Percentiles rank a stretch among this genome's conserved stretches.
Evolutionary conservation across 2,113 vertebrate species (phyloP).

Genomic region (Mesitornis unicolor): DNA sequence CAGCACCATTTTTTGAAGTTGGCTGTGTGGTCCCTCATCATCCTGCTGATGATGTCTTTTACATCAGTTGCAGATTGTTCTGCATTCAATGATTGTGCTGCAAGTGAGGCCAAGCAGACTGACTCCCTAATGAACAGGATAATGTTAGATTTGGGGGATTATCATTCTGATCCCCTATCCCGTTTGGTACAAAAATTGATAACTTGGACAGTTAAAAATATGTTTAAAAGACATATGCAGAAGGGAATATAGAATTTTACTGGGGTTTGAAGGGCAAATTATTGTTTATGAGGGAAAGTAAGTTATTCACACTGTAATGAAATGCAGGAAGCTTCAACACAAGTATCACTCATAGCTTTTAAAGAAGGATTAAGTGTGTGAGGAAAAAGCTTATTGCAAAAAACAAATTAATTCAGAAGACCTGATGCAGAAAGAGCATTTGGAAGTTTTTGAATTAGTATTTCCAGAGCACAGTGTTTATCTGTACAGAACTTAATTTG

Average conservation of each 20-base stretch:
- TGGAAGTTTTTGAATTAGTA: not conserved
- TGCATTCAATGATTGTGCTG: not conserved
- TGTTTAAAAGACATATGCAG: not conserved
- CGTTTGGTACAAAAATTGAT: not conserved
- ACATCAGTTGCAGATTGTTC: not conserved
- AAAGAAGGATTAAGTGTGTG: not conserved
- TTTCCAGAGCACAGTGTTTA: not conserved
- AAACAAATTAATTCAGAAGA: not conserved
- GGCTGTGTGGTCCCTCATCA: not conserved
- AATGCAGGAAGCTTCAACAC: not conserved
- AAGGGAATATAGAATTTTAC: not conserved
- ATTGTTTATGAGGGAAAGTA: not conserved
- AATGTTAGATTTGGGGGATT: not conserved
- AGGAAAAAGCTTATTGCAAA: not conserved
- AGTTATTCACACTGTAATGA: not conserved
- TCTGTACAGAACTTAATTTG: not conserved
- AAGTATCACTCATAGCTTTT: not conserved
- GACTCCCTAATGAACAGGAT: not conserved
- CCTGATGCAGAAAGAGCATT: not conserved
- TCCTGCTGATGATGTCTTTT: not conserved
- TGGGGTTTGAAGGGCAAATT: not conserved
- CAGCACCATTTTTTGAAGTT: not conserved
- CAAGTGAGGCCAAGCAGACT: not conserved
- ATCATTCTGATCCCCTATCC: not conserved
- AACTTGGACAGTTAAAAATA: not conserved